Base-by-base conservation (phyloP, 2,888 invertebrate species). In the Drosophila sordidula region DNA sequence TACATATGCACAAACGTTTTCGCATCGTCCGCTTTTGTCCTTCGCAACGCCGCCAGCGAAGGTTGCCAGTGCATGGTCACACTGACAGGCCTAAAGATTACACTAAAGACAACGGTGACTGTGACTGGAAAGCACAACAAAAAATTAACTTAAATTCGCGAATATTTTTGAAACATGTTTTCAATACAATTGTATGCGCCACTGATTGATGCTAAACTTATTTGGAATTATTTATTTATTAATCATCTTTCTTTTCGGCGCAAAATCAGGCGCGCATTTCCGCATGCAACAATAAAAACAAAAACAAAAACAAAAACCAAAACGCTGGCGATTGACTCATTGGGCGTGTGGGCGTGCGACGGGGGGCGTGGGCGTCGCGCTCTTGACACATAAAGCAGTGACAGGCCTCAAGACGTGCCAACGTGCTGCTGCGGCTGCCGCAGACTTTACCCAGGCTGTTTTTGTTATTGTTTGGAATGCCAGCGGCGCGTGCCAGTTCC, bases 371-470 rank as follows among this genome's bases (percentile, higher is more conserved):
- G 51, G 47, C 66, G 36, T 54, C 59, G 44, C 78, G 81, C 78
- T 78, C 87, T 83, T 83, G 81, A 78, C 84, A 83, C 70, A 80
- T 75, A 87, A 87, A 73, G 61, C 66, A 50, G 46, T 54, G 75
- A 63, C 72, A 69, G 73, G 71, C 70, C 47, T 54, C 52, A 65
- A 72, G 79, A 75, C 75, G 77, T 75, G 77, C 75, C 75, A 67
- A 76, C 44, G 66, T 74, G 66, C 55, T 63, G 62, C 70, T 22
- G 44, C 8, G 16, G 18, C 49, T 18, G 41, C 14, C 8, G 29
- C 22, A 14, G 51, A 4, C 8, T 32, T 32, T 32, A 4, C 32
- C 32, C 32, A 32, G 16, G 16, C 49, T 39, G 51, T 16, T 42
- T 46, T 54, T 65, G 65, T 54, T 39, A 67, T 72, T 72, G 74